Conservation (phyloP, 2,797 vertebrate species). For the Crossoptilon crossoptilon region DNA sequence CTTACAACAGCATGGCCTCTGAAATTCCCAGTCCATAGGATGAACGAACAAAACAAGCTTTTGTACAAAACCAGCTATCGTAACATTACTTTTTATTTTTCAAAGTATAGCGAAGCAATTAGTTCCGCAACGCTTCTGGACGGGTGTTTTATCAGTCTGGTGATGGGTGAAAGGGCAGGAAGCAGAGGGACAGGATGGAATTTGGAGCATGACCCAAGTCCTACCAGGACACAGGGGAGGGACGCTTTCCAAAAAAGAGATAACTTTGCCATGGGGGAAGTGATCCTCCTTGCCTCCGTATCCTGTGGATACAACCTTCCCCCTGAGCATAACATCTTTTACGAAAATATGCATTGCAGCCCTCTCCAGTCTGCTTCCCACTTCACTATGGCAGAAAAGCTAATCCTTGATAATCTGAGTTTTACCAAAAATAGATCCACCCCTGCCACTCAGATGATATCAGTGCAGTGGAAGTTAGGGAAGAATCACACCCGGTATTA, state of each 20-base stretch:
- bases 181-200: constrained; percentile 74
- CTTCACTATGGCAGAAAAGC: not conserved
- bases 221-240: constrained; percentile 61
- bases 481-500: not conserved
- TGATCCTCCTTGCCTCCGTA: constrained; percentile 56
- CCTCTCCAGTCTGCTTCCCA: constrained; percentile 56
- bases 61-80: constrained; percentile 33
- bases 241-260: constrained; percentile 4
- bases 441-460: not conserved
- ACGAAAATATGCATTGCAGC: constrained; percentile 49
- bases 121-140: not conserved
- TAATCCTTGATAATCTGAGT: not conserved
- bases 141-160: constrained; percentile 20
- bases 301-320: constrained; percentile 73
- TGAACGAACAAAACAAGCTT: constrained; percentile 8
- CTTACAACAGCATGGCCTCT: not conserved
- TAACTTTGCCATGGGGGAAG: constrained; percentile 73
- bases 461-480: not conserved
- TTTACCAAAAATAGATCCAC: constrained; percentile 1
- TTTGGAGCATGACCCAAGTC: constrained; percentile 58
- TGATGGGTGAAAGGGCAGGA: constrained; percentile 76
- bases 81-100: constrained; percentile 56
- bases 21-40: constrained; percentile 2
- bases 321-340: constrained; percentile 54
- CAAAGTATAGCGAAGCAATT: not conserved